A percentile compares a stretch with the other conserved stretches of the same genome.
These are phyloP conservation scores for Melospiza melodia DNA, from an alignment of 2,113 vertebrate species.

Conservation along the genomic window DNA sequence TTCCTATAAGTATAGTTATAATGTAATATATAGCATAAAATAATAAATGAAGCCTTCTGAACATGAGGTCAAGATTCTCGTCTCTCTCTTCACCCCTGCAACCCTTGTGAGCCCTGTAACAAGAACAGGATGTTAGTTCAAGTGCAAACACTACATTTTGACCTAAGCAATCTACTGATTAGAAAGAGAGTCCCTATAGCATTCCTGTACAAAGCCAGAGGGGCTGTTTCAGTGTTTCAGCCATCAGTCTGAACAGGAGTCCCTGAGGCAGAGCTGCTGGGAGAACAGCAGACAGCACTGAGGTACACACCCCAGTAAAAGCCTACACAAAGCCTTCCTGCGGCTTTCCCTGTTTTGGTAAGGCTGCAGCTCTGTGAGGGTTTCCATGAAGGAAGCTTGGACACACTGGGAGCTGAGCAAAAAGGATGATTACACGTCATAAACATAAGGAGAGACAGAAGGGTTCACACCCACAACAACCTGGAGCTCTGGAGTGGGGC, in stretches of 20 bases:
- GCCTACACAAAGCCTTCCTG: background rate
- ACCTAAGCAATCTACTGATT: background rate
- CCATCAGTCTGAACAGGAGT: background rate
- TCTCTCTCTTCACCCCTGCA: too few relatives aligned
- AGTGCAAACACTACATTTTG: background rate
- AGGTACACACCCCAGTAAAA: background rate
- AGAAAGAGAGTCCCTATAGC: fast-evolving
- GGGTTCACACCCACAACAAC: background rate
- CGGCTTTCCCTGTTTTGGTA: fast-evolving
- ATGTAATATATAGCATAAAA: too few relatives aligned
- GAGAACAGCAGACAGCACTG: background rate
- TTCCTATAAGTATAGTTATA: too few relatives aligned
- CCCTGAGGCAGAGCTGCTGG: background rate
- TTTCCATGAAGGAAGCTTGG: too few relatives aligned
- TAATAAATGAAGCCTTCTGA: too few relatives aligned
- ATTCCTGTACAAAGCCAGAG: background rate
- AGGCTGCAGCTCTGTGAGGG: background rate
- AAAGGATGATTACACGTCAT: too few relatives aligned
- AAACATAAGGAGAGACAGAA: background rate
- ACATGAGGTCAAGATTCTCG: too few relatives aligned
- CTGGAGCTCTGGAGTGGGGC: background rate
- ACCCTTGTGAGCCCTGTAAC: too few relatives aligned
- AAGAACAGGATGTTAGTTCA: background rate
- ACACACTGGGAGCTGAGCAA: fast-evolving
- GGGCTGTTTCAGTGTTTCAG: background rate